A percentile compares a stretch with the other conserved stretches of the same genome.
Conservation (phyloP, 2,113 vertebrate species). For the Charadrius vociferus region DNA sequence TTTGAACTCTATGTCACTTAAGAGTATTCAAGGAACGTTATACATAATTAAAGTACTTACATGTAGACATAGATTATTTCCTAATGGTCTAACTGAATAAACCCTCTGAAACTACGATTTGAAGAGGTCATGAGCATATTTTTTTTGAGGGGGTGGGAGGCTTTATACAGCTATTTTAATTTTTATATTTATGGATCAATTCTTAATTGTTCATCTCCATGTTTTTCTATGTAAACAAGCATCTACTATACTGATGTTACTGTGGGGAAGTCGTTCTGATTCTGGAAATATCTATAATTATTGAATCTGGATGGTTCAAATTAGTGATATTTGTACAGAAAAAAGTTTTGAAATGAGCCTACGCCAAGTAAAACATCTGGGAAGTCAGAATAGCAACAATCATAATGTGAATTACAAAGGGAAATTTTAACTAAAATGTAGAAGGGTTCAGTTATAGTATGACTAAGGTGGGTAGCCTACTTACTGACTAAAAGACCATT, state of each 20-base stretch:
- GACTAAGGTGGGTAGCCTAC: background rate
- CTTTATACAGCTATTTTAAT: background rate
- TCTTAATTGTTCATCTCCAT: background rate
- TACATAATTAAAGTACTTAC: background rate
- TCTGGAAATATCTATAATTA: background rate
- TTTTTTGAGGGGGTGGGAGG: fast-evolving
- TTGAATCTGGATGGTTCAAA: background rate
- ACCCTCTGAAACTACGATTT: background rate
- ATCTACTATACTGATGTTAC: background rate
- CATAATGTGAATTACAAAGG: background rate
- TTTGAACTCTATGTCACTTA: background rate
- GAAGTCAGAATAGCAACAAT: background rate
- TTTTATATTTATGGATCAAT: background rate
- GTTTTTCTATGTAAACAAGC: background rate
- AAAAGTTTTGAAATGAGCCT: background rate
- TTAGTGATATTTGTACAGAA: background rate
- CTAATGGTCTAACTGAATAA: background rate
- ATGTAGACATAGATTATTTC: background rate
- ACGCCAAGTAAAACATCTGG: conserved; percentile 36
- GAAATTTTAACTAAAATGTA: background rate
- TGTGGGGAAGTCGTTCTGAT: background rate
- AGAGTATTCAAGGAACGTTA: background rate
- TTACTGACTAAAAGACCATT: background rate
- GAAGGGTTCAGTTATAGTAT: background rate
- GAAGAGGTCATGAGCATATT: background rate